phyloP scores from a whole-genome alignment of 2,113 vertebrate genomes.

The Cromileptes altivelis region DNA sequence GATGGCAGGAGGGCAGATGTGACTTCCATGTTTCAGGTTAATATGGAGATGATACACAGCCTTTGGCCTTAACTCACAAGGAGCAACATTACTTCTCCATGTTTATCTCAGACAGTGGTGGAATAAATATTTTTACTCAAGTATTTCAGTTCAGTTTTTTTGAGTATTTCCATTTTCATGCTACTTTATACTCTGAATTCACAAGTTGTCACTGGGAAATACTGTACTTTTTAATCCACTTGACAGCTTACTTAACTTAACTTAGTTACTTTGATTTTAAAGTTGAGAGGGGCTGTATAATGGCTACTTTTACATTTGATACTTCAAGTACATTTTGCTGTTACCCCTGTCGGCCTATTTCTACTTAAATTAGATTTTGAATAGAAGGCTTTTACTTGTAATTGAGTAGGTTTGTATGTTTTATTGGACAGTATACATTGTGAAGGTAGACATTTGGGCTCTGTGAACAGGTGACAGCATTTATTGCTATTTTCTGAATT shows the following conservation, averaged over 20 bases:
- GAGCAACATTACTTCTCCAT: neutral
- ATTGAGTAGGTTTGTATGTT: too few relatives aligned
- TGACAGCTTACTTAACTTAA: too few relatives aligned
- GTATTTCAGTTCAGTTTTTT: neutral
- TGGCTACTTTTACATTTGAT: neutral
- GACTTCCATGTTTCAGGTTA: slow-evolving; percentile 1
- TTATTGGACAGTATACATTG: too few relatives aligned
- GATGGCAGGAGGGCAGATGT: slow-evolving; percentile 26
- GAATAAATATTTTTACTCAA: neutral
- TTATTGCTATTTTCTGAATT: too few relatives aligned
- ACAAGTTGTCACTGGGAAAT: neutral
- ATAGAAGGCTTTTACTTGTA: too few relatives aligned
- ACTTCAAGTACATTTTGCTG: neutral
- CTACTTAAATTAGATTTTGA: neutral
- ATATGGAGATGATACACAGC: neutral
- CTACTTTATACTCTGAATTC: neutral
- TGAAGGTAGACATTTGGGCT: too few relatives aligned
- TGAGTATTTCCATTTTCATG: neutral
- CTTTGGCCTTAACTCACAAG: neutral
- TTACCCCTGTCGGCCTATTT: neutral
- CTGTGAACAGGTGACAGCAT: too few relatives aligned
- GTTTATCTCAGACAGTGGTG: neutral
- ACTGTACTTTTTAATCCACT: neutral
- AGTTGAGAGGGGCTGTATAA: neutral
- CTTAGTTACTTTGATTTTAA: neutral